Conservation (phyloP, 2,113 vertebrate genomes). For the Rhinolophus sinicus region DNA sequence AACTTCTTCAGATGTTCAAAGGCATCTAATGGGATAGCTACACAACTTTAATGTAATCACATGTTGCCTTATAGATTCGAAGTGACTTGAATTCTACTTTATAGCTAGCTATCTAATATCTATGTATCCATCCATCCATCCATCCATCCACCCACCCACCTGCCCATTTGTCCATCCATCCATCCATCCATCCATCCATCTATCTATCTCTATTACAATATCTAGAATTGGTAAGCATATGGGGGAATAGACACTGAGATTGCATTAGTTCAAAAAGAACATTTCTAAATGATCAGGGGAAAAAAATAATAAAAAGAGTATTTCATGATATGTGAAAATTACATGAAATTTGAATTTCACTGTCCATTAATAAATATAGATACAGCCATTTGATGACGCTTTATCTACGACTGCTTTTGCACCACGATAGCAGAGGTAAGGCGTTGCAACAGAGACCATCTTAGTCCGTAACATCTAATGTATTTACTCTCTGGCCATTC, state of each 20-base stretch:
- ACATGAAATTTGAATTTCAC: background rate
- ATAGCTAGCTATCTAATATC: background rate
- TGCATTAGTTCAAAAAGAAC: background rate
- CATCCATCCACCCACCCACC: too few species aligned
- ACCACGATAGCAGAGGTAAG: fast-evolving
- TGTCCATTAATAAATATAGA: background rate
- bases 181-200: too few species aligned
- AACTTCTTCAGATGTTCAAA: slow-evolving; percentile 17
- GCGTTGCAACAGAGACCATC: too few species aligned
- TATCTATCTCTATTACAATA: background rate
- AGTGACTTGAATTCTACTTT: background rate
- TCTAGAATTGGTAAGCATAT: background rate
- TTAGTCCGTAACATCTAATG: too few species aligned
- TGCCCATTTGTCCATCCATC: too few species aligned
- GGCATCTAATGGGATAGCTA: background rate
- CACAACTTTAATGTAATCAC: background rate
- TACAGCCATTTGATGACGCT: background rate
- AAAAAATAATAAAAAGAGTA: background rate
- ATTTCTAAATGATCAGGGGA: background rate
- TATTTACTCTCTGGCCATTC: background rate
- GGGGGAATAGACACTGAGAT: background rate
- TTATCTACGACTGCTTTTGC: background rate
- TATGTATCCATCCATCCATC: background rate
- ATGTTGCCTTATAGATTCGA: background rate
- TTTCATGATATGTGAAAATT: background rate